Base-by-base conservation (phyloP, 2,888 invertebrate genomes). In the Anagyrus pseudococci region DNA sequence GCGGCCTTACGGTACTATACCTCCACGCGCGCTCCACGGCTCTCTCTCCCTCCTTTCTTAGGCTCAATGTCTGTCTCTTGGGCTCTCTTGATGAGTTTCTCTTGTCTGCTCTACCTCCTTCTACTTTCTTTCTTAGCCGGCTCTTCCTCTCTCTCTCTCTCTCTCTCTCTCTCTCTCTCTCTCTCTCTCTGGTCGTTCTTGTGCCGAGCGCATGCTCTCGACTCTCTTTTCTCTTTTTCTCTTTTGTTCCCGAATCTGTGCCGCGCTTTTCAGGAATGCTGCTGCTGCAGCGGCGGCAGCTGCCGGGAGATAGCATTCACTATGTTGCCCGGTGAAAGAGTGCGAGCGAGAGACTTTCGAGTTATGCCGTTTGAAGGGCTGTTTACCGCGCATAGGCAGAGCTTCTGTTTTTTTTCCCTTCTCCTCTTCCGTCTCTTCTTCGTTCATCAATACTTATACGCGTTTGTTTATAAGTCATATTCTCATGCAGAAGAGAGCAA, bases 1-100 rank as follows among this genome's bases (percentile, higher is more conserved):
- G 26, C 44, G 19, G n/a, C n/a, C n/a, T n/a, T n/a, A n/a, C n/a
- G n/a, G n/a, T n/a, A n/a, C n/a, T n/a, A n/a, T n/a, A n/a, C n/a
- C n/a, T n/a, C n/a, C n/a, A n/a, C n/a, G n/a, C n/a, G 47, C 57
- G 52, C 62, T 57, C 57, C 57, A 62, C 58, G 57, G 58, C 57
- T 57, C 52, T 29, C 23, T 46, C 20, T 22, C 37, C 40, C 20
- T 22, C 37, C 40, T 41, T 47, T 25, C 22, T 15, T 41, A n/a
- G n/a, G 4, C 41, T 41, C 41, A 4, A 4, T 41, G 4, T 41
- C 41, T 41, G 4, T 41, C 41, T 41, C 41, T 41, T 29, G 29
- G 6, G 29, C 29, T 10, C 29, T 29, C 29, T 29, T 29, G 29
- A 29, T 29, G 29, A 17, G 15, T 41, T 41, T 41, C 41, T 41